Conservation (phyloP, 2,797 vertebrate genomes). For the Nothura maculosa region DNA sequence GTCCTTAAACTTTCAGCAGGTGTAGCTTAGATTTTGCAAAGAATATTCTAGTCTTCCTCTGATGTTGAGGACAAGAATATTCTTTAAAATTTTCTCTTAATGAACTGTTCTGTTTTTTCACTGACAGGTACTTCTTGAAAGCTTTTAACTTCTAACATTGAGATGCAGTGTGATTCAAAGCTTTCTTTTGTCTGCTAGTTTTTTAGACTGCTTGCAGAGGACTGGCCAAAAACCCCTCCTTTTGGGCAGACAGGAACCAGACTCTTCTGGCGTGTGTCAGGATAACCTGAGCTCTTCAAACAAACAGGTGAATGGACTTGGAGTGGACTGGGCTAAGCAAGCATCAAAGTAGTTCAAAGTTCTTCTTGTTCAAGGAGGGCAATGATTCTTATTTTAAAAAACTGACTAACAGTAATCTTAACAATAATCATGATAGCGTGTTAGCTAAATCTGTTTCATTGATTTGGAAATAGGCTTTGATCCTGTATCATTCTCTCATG, state of each 20-base stretch:
- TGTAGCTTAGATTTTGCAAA: neutral
- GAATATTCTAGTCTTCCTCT: neutral
- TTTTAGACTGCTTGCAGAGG: conserved; percentile 83
- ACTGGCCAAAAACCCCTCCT: conserved; percentile 78
- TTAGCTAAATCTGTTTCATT: neutral
- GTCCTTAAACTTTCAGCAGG: neutral
- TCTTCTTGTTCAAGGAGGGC: conserved; percentile 21
- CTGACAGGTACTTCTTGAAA: neutral
- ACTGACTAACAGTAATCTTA: neutral
- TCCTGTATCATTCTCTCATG: conserved; percentile 38
- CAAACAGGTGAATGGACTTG: conserved; percentile 84
- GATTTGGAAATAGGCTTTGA: conserved; percentile 44
- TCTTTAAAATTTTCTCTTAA: neutral
- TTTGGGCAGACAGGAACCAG: conserved; percentile 73
- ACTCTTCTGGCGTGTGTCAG: conserved; percentile 79
- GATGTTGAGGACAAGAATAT: neutral
- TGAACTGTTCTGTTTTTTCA: neutral
- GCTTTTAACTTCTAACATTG: neutral
- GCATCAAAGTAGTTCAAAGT: conserved; percentile 35
- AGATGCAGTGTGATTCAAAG: neutral
- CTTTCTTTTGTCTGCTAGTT: conserved; percentile 71
- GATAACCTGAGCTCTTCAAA: conserved; percentile 80
- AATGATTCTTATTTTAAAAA: conserved; percentile 22
- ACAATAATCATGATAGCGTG: conserved; percentile 9
- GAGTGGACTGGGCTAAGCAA: conserved; percentile 37